A percentile compares a stretch with the other conserved stretches of the same genome.
Evolutionary conservation across 1,140 invertebrate genomes (phyloP).

Genomic region (Neuroterus valhalla): DNA sequence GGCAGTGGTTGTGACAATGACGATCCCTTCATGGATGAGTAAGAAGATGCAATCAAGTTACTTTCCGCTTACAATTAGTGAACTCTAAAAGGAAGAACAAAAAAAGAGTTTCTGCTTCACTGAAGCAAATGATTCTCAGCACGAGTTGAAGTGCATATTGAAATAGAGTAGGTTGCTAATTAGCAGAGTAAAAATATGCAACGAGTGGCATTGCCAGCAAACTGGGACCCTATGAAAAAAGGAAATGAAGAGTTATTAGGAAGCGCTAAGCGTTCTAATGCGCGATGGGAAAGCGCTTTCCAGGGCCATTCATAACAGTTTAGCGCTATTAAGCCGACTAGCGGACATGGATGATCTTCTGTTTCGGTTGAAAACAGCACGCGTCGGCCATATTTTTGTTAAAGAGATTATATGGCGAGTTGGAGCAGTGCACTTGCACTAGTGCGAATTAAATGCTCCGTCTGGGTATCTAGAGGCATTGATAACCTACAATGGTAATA

Average conservation of each 20-base stretch:
- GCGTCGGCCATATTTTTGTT: conserved; percentile 54
- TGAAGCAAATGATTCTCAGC: no score
- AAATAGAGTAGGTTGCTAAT: conserved; percentile 38
- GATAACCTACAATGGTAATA: conserved; percentile 39
- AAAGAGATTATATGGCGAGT: conserved; percentile 51
- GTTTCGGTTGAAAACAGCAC: conserved; percentile 35
- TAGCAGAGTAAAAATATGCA: conserved; percentile 29
- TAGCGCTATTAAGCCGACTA: conserved; percentile 59
- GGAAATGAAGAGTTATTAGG: conserved; percentile 33
- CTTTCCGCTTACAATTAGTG: no score
- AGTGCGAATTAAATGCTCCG: conserved; percentile 47
- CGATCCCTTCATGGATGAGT: no score
- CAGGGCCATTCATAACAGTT: conserved; percentile 57
- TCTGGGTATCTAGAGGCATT: conserved; percentile 50
- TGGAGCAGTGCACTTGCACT: background rate
- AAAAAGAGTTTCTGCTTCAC: no score
- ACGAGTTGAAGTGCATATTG: background rate
- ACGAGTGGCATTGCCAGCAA: no score
- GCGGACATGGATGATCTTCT: conserved; percentile 48
- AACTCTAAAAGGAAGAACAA: no score
- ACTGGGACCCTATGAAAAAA: background rate
- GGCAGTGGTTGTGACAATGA: no score
- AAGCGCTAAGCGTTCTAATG: conserved; percentile 57
- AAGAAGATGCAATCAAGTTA: no score
- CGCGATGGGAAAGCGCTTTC: conserved; percentile 49